These are phyloP conservation scores for Panopea generosa DNA, from an alignment of 2,888 invertebrate species.

Conservation along the genomic window DNA sequence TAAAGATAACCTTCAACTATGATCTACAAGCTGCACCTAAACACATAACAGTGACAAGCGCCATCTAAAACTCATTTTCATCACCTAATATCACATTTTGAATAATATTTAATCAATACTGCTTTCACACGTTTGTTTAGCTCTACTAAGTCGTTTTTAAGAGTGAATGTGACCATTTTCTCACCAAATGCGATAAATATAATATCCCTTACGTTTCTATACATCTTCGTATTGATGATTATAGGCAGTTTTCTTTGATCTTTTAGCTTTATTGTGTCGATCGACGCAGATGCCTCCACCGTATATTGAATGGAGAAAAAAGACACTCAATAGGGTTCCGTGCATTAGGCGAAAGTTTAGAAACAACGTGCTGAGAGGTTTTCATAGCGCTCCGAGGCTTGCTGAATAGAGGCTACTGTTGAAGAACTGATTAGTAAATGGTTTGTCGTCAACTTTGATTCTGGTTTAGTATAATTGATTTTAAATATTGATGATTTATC, in stretches of 20 bases:
- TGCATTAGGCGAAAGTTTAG: conserved; percentile 37
- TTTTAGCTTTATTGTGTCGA: conserved; percentile 49
- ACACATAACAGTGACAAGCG: too few species aligned
- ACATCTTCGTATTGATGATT: conserved; percentile 54
- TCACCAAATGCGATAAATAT: conserved; percentile 68
- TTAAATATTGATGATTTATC: conserved; percentile 59
- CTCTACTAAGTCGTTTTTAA: conserved; percentile 38
- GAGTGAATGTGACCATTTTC: conserved; percentile 56
- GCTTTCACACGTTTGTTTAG: too few species aligned
- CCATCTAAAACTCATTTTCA: too few species aligned
- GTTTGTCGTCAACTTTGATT: conserved; percentile 53
- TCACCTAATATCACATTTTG: too few species aligned
- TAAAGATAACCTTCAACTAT: too few species aligned
- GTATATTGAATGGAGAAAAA: conserved; percentile 50
- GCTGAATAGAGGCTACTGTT: conserved; percentile 32
- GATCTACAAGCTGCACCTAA: too few species aligned
- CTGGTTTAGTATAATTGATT: conserved; percentile 59
- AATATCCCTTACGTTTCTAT: conserved; percentile 68
- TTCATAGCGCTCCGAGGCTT: conserved; percentile 38
- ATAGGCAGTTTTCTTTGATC: conserved; percentile 65
- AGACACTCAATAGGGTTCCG: conserved; percentile 33
- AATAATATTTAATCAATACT: neutral
- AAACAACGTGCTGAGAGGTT: conserved; percentile 32
- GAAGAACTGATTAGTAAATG: conserved; percentile 61
- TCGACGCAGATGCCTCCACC: conserved; percentile 59